Evolutionary conservation across 2,113 vertebrate genomes (phyloP), one percentile per base, ranked within the genome.

Genomic region (Callithrix jacchus): DNA sequence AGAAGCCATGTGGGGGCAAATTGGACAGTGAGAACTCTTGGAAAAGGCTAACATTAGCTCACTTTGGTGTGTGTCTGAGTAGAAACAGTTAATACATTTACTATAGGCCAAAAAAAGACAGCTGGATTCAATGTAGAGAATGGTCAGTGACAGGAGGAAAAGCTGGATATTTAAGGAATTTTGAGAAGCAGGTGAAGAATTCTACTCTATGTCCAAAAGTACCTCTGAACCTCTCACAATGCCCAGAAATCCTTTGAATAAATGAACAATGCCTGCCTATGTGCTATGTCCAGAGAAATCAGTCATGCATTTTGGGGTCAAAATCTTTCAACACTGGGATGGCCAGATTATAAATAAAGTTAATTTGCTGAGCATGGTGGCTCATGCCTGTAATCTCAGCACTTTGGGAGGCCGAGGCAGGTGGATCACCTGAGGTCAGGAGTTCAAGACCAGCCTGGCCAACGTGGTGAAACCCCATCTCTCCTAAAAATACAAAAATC

Each of bases 1-100:
- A 94, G 97, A 96, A 97, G 95, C 96, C 97, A 85, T 0, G 35
- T 81, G 87, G 96, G 93, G 95, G 94, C 93, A 93, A 83, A 45
- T 27, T 95, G 93, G 95, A 97, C 91, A 90, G 84, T 1, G 1
- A 96, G 95, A 97, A 97, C 97, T 95, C 95, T 96, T 87, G 81
- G 74, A 91, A 92, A 91, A 95, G 70, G 93, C 86, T 54, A 87
- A 81, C 80, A 45, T 27, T 66, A 87, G 49, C 71, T 47, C 66
- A 94, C 37, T 35, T 0, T 52, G n/a, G 91, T 84, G 74, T 82
- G 49, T n/a, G 32, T 77, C 92, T 86, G 37, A 94, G 77, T 42
- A 95, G 52, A 83, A 85, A 45, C 66, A 52, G 73, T 76, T 82
- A 54, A 83, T 32, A 64, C 11, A 77, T 68, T 94, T 92, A 94